These are phyloP conservation scores for Caenorhabditis panamensis DNA, from an alignment of 2,888 invertebrate genomes.

Conservation along the genomic window DNA sequence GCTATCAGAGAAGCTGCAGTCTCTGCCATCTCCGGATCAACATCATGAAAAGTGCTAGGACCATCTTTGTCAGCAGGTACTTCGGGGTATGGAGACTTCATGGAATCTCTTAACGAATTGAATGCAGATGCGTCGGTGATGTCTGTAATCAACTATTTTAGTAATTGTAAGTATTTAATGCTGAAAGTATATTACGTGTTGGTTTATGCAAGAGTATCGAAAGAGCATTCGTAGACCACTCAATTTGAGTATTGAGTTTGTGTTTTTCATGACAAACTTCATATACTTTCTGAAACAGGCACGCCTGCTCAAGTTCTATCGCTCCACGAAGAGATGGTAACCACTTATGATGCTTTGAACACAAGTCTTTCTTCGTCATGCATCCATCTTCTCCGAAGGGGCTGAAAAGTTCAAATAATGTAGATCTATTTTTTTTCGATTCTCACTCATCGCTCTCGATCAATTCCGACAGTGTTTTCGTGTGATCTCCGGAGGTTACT, in stretches of 20 bases:
- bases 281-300: conserved; percentile 63
- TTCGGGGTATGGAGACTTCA: neutral
- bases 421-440: neutral
- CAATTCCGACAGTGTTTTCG: conserved; percentile 34
- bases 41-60: neutral
- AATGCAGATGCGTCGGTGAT: neutral
- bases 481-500: neutral
- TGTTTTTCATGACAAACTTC: conserved; percentile 64
- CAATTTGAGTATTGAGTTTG: neutral
- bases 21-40: neutral
- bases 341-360: conserved; percentile 72
- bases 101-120: neutral
- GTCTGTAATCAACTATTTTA: neutral
- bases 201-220: conserved; percentile 30
- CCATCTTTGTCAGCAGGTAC: too few species aligned
- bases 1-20: neutral
- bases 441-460: conserved; percentile 47
- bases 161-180: too few species aligned
- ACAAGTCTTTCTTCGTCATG: conserved; percentile 58
- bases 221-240: conserved; percentile 33
- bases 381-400: conserved; percentile 68
- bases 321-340: conserved; percentile 68
- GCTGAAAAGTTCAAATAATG: conserved; percentile 41
- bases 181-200: conserved; percentile 1
- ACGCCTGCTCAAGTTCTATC: conserved; percentile 70